Conservation (phyloP, 2,113 vertebrate species). For the Epinephelus fuscoguttatus region DNA sequence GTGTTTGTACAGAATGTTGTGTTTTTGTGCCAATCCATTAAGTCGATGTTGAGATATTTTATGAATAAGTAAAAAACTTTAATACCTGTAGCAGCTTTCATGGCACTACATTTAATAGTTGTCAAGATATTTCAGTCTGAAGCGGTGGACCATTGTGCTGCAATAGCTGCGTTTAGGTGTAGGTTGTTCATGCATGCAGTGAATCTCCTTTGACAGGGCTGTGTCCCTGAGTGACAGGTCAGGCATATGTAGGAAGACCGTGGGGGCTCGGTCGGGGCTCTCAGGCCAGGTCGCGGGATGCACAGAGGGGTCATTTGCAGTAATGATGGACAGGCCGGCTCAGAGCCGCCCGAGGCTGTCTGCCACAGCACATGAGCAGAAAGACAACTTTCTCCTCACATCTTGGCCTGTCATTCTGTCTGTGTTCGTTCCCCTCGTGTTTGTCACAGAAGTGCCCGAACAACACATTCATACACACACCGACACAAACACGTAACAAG, state of each 20-base stretch:
- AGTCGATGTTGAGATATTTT: neutral
- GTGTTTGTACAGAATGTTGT: too few relatives aligned
- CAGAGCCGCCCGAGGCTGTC: slow-evolving; percentile 48
- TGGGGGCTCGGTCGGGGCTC: slow-evolving; percentile 39
- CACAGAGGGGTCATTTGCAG: slow-evolving; percentile 62
- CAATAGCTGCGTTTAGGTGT: slow-evolving; percentile 20
- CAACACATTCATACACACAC: slow-evolving; percentile 25
- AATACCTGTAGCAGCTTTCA: neutral
- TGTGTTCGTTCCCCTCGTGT: slow-evolving; percentile 36
- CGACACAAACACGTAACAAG: neutral
- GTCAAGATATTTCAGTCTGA: neutral
- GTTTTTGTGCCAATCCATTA: neutral
- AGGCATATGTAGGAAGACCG: slow-evolving; percentile 54
- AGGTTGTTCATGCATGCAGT: slow-evolving; percentile 36
- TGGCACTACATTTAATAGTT: neutral
- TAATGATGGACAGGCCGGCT: slow-evolving; percentile 56
- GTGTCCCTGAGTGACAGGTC: slow-evolving; percentile 67
- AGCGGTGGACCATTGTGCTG: neutral
- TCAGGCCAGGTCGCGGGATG: slow-evolving; percentile 45
- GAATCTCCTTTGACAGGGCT: slow-evolving; percentile 65
- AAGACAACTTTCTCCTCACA: slow-evolving; percentile 50
- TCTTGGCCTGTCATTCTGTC: slow-evolving; percentile 53
- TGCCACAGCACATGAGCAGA: slow-evolving; percentile 60
- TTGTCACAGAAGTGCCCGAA: slow-evolving; percentile 36
- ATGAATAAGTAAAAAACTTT: neutral